These are phyloP conservation scores for Drosophila takahashii DNA, from an alignment of 1,140 invertebrate genomes.

Conservation along the genomic window DNA sequence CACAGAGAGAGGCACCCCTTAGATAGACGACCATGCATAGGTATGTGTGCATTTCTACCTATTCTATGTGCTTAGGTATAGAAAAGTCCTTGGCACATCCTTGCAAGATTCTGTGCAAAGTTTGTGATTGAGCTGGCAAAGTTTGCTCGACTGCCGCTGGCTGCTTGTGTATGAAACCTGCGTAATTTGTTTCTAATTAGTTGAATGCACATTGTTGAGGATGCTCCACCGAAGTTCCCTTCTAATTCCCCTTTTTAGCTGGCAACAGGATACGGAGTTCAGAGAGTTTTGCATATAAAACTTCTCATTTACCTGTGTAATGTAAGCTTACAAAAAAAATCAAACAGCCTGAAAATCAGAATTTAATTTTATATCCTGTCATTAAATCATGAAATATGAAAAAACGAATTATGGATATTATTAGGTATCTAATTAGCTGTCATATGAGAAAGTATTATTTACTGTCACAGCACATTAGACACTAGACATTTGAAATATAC, in stretches of 20 bases:
- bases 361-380: too few species aligned
- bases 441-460: too few species aligned
- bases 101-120: conserved; percentile 52
- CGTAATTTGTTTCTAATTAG: conserved; percentile 82
- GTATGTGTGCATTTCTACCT: conserved; percentile 1
- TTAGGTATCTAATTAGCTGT: too few species aligned
- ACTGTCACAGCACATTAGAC: too few species aligned
- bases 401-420: neutral
- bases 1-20: too few species aligned
- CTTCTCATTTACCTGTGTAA: conserved; percentile 26
- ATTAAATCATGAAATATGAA: too few species aligned
- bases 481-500: too few species aligned
- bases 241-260: neutral
- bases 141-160: conserved; percentile 42
- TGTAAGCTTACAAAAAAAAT: too few species aligned
- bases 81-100: conserved; percentile 37
- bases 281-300: conserved; percentile 34
- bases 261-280: conserved; percentile 23
- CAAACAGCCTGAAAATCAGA: too few species aligned
- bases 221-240: conserved; percentile 22
- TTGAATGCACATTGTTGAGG: conserved; percentile 75
- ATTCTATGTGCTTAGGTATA: conserved; percentile 18
- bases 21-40: neutral
- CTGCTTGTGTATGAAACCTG: conserved; percentile 74
- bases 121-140: conserved; percentile 77